Evolutionary conservation across 1,140 invertebrate species (phyloP).

Genomic region (Bombus balteatus): DNA sequence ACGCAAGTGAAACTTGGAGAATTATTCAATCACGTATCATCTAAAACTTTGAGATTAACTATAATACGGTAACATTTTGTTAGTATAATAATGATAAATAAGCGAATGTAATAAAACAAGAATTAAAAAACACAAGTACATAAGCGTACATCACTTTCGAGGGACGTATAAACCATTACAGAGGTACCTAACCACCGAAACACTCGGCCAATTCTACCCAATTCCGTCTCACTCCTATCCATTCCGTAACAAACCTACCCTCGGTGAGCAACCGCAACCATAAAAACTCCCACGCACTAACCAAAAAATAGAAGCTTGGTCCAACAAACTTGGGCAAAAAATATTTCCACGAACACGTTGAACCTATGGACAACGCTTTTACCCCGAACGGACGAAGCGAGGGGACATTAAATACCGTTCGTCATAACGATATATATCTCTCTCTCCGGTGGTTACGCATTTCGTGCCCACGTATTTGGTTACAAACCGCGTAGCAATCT

Average conservation of each 20-base stretch:
- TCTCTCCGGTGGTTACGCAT: slow-evolving; percentile 11
- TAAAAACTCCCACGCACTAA: background rate
- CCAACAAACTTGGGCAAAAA: background rate
- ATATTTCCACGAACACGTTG: no score
- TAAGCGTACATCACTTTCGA: background rate
- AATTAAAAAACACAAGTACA: background rate
- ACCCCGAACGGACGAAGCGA: background rate
- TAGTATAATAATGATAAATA: no score
- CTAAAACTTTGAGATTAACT: no score
- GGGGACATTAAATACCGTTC: slow-evolving; percentile 8
- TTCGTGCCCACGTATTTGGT: slow-evolving; percentile 36
- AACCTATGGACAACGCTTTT: background rate
- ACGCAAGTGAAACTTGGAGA: no score
- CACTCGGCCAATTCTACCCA: background rate
- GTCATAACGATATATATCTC: slow-evolving; percentile 4
- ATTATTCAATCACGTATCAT: no score
- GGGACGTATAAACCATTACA: background rate
- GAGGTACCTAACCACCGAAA: background rate
- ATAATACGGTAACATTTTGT: no score
- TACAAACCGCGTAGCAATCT: slow-evolving; percentile 46
- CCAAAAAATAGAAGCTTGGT: no score
- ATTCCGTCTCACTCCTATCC: background rate
- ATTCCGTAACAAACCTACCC: background rate
- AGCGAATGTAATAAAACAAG: background rate
- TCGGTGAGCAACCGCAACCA: background rate